Evolutionary conservation across 2,888 invertebrate genomes (phyloP), one percentile per base, ranked within the genome.

Genomic region (Torymus aiolomorphi): DNA sequence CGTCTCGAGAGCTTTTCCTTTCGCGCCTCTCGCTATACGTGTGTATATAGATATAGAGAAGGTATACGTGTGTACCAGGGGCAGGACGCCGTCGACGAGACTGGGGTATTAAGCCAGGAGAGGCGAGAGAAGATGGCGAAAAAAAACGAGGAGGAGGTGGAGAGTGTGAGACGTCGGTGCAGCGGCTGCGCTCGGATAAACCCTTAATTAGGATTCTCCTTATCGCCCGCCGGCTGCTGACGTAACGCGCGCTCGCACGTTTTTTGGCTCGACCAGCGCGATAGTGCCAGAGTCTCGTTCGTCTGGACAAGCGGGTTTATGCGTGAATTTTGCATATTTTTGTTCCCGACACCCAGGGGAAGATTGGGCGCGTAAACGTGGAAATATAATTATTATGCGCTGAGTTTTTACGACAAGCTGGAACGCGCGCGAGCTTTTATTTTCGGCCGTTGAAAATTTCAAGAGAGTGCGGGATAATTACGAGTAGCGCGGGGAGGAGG

Each of bases 181-280:
- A 75, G 73, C 71, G 71, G 20, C 20, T 51, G 8, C 8, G 42
- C 24, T 54, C 73, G 74, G 80, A 77, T 81, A 75, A 81, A 71
- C 75, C 78, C 75, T 78, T 81, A 81, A 81, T 81, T 81, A 81
- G 78, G 78, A 81, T 76, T 81, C 72, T 56, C 72, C 76, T 81
- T 81, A 81, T 78, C 81, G 72, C 75, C 62, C 59, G 57, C 62
- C 59, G 57, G 42, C 54, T 67, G 72, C 76, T 80, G 80, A 76
- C 71, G 73, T 80, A 76, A 80, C 51, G 59, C 56, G 42, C 20
- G 31, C 42, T 13, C 16, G 18, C 12, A 31, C 16, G n/a, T 57
- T 66, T 61, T 13, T 70, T 70, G 69, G 61, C 42, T 24, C 13
- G 52, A 18, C 16, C 49, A 49, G 18, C 12, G 16, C 10, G 69